These are phyloP conservation scores for Caenorhabditis zanzibari DNA, from an alignment of 2,888 invertebrate genomes.

Conservation along the genomic window DNA sequence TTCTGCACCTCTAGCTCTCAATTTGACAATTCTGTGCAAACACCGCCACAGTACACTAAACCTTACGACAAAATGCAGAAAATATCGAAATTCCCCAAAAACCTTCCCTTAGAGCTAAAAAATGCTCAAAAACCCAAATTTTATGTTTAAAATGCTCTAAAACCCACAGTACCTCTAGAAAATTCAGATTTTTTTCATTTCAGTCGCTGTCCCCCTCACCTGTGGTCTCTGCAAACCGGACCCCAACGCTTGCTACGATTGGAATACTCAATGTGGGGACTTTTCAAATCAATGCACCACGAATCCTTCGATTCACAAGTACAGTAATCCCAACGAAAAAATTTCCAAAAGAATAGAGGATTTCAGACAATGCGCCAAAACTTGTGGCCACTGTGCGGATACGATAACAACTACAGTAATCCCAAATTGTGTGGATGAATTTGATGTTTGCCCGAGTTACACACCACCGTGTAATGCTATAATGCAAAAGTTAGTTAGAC, in stretches of 20 bases:
- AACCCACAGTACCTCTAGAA: neutral
- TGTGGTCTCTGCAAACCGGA: neutral
- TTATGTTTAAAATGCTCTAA: neutral
- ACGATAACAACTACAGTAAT: neutral
- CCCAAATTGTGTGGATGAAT: neutral
- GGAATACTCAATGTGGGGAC: too few species aligned
- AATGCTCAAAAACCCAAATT: neutral
- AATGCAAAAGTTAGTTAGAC: too few species aligned
- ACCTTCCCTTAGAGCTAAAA: too few species aligned
- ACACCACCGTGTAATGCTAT: neutral
- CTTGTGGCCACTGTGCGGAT: too few species aligned
- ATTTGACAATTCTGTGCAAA: slow-evolving; percentile 2
- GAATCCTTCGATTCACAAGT: too few species aligned
- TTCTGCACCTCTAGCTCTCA: neutral
- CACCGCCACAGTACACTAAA: neutral
- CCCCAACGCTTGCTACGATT: neutral
- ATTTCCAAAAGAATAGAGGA: neutral
- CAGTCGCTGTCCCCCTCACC: slow-evolving; percentile 1
- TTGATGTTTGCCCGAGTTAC: neutral
- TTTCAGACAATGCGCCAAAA: neutral
- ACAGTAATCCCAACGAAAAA: too few species aligned
- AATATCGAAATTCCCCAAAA: too few species aligned
- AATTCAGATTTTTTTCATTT: neutral
- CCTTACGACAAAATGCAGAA: neutral
- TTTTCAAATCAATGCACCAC: too few species aligned